Percentiles rank a stretch among this genome's conserved stretches.
Evolutionary conservation across 2,888 invertebrate species (phyloP).

Genomic region (Agapostemon virescens): DNA sequence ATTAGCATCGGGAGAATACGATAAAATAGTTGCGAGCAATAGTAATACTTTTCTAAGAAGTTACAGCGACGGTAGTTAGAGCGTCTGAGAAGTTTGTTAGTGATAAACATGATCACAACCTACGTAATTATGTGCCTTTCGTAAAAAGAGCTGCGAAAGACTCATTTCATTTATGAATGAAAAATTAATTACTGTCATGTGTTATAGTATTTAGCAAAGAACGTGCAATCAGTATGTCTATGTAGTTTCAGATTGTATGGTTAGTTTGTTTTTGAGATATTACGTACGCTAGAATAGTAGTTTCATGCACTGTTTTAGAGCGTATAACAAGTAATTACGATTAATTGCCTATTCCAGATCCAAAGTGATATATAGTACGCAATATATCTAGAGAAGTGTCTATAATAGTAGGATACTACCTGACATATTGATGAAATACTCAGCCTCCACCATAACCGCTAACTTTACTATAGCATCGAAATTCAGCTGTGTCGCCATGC

Average conservation of each 20-base stretch:
- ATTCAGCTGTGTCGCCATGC: background rate
- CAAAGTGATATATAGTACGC: background rate
- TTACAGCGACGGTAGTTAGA: background rate
- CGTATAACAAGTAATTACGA: slow-evolving; percentile 1
- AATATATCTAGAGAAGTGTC: slow-evolving; percentile 5
- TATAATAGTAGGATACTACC: background rate
- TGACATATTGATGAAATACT: background rate
- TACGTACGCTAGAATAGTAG: background rate
- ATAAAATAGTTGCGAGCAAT: background rate
- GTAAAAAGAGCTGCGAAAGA: no score
- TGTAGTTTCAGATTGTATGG: background rate
- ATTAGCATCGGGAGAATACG: background rate
- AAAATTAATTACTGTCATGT: background rate
- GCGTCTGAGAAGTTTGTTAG: no score
- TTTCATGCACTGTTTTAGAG: slow-evolving; percentile 1
- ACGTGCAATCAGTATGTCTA: background rate
- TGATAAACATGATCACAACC: background rate
- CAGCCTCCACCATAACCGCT: background rate
- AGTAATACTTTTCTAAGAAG: background rate
- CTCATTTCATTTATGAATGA: background rate
- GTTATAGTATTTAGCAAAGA: background rate
- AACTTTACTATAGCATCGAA: background rate
- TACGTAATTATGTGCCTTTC: background rate
- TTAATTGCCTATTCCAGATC: slow-evolving; percentile 1
- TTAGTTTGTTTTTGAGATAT: background rate